Evolutionary conservation across 2,797 vertebrate genomes (phyloP).

Genomic region (Cyclopterus lumpus): DNA sequence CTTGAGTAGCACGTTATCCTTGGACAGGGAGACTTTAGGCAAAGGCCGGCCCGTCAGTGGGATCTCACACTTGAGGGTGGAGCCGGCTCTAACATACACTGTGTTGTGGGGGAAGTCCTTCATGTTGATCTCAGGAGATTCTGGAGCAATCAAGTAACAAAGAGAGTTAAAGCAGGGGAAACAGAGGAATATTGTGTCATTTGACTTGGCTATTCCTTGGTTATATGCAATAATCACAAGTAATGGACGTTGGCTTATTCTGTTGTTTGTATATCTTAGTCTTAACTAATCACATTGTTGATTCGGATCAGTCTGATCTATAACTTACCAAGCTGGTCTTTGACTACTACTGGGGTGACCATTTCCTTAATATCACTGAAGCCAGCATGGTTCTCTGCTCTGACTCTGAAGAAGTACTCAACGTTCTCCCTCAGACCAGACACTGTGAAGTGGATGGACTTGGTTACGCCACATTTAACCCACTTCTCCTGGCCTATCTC

Average conservation of each 20-base stretch:
- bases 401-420: conserved; percentile 97
- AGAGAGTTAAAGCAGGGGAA: neutral
- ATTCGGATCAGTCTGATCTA: conserved; percentile 8
- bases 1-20: conserved; percentile 89
- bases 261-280: neutral
- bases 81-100: conserved; percentile 93
- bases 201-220: neutral
- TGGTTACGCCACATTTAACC: conserved; percentile 93
- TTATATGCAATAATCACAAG: neutral
- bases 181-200: neutral
- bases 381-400: conserved; percentile 96
- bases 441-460: conserved; percentile 88
- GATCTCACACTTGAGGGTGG: conserved; percentile 97
- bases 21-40: conserved; percentile 93
- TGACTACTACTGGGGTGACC: conserved; percentile 90
- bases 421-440: conserved; percentile 91
- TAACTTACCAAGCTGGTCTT: conserved; percentile 93
- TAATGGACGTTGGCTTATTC: neutral
- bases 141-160: conserved; percentile 72
- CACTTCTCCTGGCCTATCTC: conserved; percentile 98
- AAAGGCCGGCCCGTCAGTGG: conserved; percentile 92
- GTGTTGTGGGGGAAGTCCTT: conserved; percentile 94
- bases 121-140: conserved; percentile 95
- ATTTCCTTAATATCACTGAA: conserved; percentile 94
- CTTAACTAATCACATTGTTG: neutral